These are phyloP conservation scores for Caenorhabditis doughertyi DNA, from an alignment of 2,888 invertebrate genomes.

Conservation along the genomic window DNA sequence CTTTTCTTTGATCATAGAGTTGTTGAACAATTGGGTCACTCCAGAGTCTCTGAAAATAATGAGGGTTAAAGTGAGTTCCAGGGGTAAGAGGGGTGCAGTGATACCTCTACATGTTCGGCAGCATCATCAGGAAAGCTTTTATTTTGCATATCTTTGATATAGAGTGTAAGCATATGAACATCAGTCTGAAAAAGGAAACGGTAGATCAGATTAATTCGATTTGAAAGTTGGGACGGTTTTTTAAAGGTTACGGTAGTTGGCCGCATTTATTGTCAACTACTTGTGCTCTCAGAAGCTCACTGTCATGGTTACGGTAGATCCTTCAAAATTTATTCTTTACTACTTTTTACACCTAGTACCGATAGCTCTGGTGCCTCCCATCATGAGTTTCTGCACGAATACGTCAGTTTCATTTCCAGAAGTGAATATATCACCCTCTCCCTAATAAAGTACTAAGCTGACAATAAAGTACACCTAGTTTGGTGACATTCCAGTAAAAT, in stretches of 20 bases:
- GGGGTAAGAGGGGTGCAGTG: not conserved
- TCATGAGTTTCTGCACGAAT: no score
- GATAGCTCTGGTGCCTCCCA: no score
- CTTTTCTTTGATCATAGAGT: slow-evolving; percentile 67
- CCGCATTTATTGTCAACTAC: no score
- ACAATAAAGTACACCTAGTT: not conserved
- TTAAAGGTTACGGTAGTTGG: not conserved
- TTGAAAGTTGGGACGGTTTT: no score
- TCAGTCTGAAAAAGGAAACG: slow-evolving; percentile 71
- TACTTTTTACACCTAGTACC: no score
- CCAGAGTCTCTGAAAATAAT: slow-evolving; percentile 68
- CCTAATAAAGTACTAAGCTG: no score
- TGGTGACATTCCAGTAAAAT: slow-evolving; percentile 10
- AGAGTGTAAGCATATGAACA: slow-evolving; percentile 44
- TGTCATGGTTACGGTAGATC: no score
- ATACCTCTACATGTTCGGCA: slow-evolving; percentile 9
- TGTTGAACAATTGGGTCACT: slow-evolving; percentile 63
- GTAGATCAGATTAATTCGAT: no score
- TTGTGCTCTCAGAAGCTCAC: no score
- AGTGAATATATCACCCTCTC: no score
- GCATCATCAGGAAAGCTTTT: slow-evolving; percentile 26
- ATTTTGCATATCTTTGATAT: slow-evolving; percentile 30
- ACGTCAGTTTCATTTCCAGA: no score
- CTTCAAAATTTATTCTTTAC: no score
- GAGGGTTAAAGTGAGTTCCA: not conserved